Base-by-base conservation (phyloP, 2,888 invertebrate genomes). In the Eledone cirrhosa region DNA sequence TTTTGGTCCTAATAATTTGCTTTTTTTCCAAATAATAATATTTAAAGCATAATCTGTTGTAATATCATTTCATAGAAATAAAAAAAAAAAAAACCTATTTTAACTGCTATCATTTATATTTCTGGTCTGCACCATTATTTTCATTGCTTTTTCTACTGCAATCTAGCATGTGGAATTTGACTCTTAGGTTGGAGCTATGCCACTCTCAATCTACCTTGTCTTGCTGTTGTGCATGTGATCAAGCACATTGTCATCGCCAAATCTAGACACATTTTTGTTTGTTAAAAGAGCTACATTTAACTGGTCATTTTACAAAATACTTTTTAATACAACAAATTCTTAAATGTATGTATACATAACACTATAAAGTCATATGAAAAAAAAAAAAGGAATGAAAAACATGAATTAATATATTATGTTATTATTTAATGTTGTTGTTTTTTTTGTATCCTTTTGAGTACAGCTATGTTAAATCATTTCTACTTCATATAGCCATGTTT, bases 101-200 rank as follows among this genome's bases (percentile, higher is more conserved):
- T 22, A 72, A 72, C 31, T 33, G 22, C 4, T 72, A 31, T 41
- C 1, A 5, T 72, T 22, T 72, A 72, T 33, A 24, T 33, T 69
- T 22, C 29, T 69, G 31, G 31, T 69, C 69, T 14, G 31, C 69
- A 69, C 69, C 27, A 5, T 69, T 19, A 63, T 63, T 69, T 22
- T n/a, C 31, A n/a, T 69, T 11, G 14, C 14, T 65, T 27, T 29
- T 14, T 59, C 4, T 19, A 2, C 4, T 65, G 22, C 65, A n/a
- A 5, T n/a, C 3, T 65, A n/a, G 14, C 27, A 22, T 65, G 14
- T 27, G 13, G 13, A 65, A 11, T 27, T 63, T n/a, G 63, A 27
- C n/a, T 63, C 47, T 47, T 76, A 76, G 76, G 76, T 76, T 76
- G 48, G 76, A 76, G 76, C 76, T 19, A 48, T 22, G 76, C 48